Base-by-base conservation (phyloP, 2,113 vertebrate species). In the Phalacrocorax aristotelis region DNA sequence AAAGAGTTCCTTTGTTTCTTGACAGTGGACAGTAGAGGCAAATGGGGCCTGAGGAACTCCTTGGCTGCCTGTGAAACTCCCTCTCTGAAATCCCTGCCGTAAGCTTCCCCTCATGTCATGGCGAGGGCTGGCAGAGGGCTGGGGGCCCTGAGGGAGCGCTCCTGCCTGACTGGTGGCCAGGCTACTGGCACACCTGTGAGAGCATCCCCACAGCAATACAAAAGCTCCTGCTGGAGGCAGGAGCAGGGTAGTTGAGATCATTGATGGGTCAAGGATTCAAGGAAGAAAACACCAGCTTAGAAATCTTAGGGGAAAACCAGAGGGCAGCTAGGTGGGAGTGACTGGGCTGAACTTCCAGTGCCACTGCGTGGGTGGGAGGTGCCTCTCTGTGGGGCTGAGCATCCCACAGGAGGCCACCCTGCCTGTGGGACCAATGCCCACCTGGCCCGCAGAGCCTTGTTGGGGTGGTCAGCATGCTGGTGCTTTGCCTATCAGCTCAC, bases 61-160 rank as follows among this genome's bases (percentile, higher is more conserved):
- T 66, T 13, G 3, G 15, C 20, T 1, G 1, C 13, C 15, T 34
- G 30, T 57, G 70, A 64, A 79, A 54, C 11, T 57, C 9, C 30
- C 11, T 49, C 27, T 81, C 38, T 1, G 5, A 42, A 15, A 3
- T 71, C 34, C 57, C 55, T 84, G 12, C 5, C 0, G 0, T 44
- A 27, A 61, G 4, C 32, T 70, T 82, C 11, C 8, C 18, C 16
- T 3, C 4, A 10, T 0, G 0, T n/a, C 2, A 0, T 32, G 44
- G 46, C 1, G 6, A 61, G 30, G 51, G 20, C n/a, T 66, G 19
- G 26, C 46, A 1, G 1, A 12, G 36, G 44, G 36, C 20, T 29
- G 22, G 23, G 25, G 11, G 6, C 21, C 25, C 30, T n/a, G n/a
- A 18, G 25, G 36, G 18, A 49, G n/a, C 23, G 23, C 15, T 1